A percentile compares a stretch with the other conserved stretches of the same genome.
Evolutionary conservation across 1,140 invertebrate species (phyloP).

Genomic region (Drosophila melanica): DNA sequence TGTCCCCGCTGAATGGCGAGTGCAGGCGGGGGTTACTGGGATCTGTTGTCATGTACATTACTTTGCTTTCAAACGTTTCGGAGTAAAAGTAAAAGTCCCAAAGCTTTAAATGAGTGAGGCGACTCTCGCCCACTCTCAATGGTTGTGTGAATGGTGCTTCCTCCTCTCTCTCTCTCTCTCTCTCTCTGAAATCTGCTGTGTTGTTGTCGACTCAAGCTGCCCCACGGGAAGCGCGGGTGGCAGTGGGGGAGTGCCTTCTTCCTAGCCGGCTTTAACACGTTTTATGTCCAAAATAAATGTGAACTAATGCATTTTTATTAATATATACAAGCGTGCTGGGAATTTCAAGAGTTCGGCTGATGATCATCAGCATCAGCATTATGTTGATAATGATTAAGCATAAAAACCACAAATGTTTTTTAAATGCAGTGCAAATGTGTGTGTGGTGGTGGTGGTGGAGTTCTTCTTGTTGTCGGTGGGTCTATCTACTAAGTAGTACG

Average conservation of each 20-base stretch:
- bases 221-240: conserved; percentile 36
- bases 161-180: no score
- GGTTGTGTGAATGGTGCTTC: neutral
- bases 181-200: conserved; percentile 1
- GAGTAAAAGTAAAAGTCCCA: conserved; percentile 74
- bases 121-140: conserved; percentile 10
- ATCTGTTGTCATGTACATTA: conserved; percentile 72
- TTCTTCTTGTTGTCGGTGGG: neutral
- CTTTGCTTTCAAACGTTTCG: conserved; percentile 73
- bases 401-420: conserved; percentile 82
- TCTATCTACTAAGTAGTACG: conserved; percentile 61
- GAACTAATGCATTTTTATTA: conserved; percentile 83
- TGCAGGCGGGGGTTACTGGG: conserved; percentile 12
- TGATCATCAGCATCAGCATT: conserved; percentile 33
- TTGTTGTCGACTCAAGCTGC: conserved; percentile 46
- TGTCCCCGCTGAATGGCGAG: conserved; percentile 14
- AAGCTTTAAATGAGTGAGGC: conserved; percentile 70
- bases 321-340: conserved; percentile 82
- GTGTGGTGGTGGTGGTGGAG: neutral
- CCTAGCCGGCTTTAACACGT: conserved; percentile 67
- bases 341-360: conserved; percentile 53
- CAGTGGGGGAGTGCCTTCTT: conserved; percentile 41
- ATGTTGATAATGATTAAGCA: conserved; percentile 73
- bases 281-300: conserved; percentile 82
- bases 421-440: conserved; percentile 80